Percentiles rank a stretch among this genome's conserved stretches.
phyloP scores from a whole-genome alignment of 2,113 vertebrate genomes.

The Murina feae region DNA sequence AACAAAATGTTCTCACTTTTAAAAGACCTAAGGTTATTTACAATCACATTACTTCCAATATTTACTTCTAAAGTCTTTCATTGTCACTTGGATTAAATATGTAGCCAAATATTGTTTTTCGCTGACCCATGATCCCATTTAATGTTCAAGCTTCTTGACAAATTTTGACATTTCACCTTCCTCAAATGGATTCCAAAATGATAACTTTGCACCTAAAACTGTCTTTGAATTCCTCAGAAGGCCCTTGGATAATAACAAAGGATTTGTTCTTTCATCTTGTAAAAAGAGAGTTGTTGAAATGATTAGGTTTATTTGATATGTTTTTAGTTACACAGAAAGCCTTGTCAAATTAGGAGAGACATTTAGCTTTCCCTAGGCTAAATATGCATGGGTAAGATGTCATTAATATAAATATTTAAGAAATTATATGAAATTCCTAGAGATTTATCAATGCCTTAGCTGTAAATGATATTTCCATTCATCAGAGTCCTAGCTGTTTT shows the following conservation, averaged over 20 bases:
- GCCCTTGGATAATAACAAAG: neutral
- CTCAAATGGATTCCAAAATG: neutral
- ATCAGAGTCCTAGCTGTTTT: neutral
- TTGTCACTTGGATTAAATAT: slow-evolving; percentile 6
- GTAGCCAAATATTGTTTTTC: neutral
- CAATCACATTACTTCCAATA: neutral
- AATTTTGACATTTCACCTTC: neutral
- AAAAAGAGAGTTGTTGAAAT: neutral
- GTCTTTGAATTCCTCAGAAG: neutral
- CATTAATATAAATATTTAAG: neutral
- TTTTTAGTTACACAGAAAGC: neutral
- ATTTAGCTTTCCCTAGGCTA: neutral
- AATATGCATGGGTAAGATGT: neutral
- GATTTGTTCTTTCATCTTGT: slow-evolving; percentile 3
- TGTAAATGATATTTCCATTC: neutral
- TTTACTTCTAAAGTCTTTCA: slow-evolving; percentile 18
- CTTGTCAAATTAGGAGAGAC: neutral
- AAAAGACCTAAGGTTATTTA: neutral
- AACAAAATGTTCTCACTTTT: neutral
- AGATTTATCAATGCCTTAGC: neutral
- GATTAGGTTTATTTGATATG: neutral
- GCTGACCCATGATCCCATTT: neutral
- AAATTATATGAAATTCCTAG: neutral
- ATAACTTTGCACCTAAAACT: neutral
- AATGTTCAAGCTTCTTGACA: neutral